Evolutionary conservation across 1,140 invertebrate species (phyloP).

Genomic region (Hyles euphorbiae): DNA sequence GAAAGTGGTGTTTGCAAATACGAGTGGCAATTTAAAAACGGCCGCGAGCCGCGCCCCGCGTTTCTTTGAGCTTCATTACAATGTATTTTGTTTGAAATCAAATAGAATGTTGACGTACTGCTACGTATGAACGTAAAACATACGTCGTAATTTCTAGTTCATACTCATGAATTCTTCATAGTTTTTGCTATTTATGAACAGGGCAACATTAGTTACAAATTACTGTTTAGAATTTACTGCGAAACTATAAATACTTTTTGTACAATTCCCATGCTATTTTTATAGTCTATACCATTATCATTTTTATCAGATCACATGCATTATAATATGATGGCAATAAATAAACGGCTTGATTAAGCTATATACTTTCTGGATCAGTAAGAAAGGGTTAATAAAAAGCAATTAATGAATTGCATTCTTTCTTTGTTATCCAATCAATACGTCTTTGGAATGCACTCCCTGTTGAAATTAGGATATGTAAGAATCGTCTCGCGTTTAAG

Average conservation of each 20-base stretch:
- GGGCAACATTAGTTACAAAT: background rate
- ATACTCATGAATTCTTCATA: background rate
- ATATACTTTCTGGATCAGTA: too few relatives aligned
- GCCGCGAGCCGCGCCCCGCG: slow-evolving; percentile 38
- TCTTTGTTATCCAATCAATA: too few relatives aligned
- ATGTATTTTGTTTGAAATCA: slow-evolving; percentile 9
- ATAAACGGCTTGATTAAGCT: too few relatives aligned
- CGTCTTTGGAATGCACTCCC: too few relatives aligned
- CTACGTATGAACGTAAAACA: background rate
- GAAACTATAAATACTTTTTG: background rate
- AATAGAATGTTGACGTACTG: background rate
- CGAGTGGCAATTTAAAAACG: slow-evolving; percentile 48
- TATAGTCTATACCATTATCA: too few relatives aligned
- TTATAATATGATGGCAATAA: too few relatives aligned
- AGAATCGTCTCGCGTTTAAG: too few relatives aligned
- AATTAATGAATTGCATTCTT: too few relatives aligned
- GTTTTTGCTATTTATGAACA: background rate
- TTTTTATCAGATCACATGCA: too few relatives aligned
- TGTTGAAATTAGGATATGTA: too few relatives aligned
- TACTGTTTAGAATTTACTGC: background rate
- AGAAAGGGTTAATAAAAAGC: too few relatives aligned
- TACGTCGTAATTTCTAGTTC: background rate
- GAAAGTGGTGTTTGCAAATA: slow-evolving; percentile 51
- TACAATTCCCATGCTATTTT: too few relatives aligned
- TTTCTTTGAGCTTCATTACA: slow-evolving; percentile 31